Percentiles rank a stretch among this genome's conserved stretches.
These are phyloP conservation scores for Drosophila recens DNA, from an alignment of 2,888 invertebrate species.

Conservation along the genomic window DNA sequence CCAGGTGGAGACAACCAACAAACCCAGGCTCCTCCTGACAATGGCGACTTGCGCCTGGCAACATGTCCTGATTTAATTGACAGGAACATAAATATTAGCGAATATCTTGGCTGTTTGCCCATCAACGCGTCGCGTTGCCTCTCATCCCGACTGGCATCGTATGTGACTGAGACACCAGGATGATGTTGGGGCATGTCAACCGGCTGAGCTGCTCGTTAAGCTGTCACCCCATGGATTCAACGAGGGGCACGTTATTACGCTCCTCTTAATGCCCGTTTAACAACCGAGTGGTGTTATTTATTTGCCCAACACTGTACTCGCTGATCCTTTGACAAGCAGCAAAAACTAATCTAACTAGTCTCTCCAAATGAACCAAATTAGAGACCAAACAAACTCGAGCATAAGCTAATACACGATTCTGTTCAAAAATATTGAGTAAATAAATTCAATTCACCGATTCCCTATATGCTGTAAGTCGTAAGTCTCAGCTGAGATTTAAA, in stretches of 20 bases:
- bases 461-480: too few species aligned
- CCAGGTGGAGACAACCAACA: slow-evolving; percentile 3
- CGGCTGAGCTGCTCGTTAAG: slow-evolving; percentile 77
- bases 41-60: slow-evolving; percentile 50
- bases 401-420: slow-evolving; percentile 1
- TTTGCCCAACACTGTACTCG: slow-evolving; percentile 40
- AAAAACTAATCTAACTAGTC: slow-evolving; percentile 4
- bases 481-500: neutral
- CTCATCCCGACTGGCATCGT: slow-evolving; percentile 26
- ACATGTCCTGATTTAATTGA: slow-evolving; percentile 85
- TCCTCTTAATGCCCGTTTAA: slow-evolving; percentile 75
- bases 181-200: slow-evolving; percentile 56
- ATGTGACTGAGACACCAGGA: slow-evolving; percentile 62
- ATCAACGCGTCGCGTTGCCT: slow-evolving; percentile 1
- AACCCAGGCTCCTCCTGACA: slow-evolving; percentile 14
- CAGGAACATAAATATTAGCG: slow-evolving; percentile 85
- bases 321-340: slow-evolving; percentile 2
- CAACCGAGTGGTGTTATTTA: slow-evolving; percentile 68
- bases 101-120: slow-evolving; percentile 71
- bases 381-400: slow-evolving; percentile 5
- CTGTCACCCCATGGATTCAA: slow-evolving; percentile 53
- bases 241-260: slow-evolving; percentile 71
- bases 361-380: slow-evolving; percentile 21
- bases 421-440: slow-evolving; percentile 13
- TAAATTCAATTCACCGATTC: too few species aligned